Evolutionary conservation across 2,797 vertebrate genomes (phyloP), one percentile per base, ranked within the genome.

Genomic region (Fratercula arctica): DNA sequence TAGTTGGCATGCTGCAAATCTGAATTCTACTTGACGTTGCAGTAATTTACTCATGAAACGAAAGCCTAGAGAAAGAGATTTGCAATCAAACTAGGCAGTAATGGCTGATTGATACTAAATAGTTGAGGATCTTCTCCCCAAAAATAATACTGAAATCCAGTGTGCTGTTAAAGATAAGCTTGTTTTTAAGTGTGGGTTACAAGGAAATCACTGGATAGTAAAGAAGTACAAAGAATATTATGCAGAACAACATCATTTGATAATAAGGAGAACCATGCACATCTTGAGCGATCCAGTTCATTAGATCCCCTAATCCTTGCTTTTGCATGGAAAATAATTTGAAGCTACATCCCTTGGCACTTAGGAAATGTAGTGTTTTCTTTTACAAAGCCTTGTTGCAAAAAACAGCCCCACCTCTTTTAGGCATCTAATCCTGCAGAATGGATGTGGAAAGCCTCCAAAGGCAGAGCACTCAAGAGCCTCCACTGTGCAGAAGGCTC

Each of bases 291-390:
- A 87, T 61, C 41, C 77, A 68, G 37, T 77, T 94, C 88, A 90
- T 87, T 95, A 92, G 78, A 85, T 77, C 50, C 24, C 14, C 24
- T 90, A 89, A 94, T 94, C 77, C 84, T 89, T 68, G 37, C 6
- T 89, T 90, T 90, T 67, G 18, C 63, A 63, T 46, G n/a, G 70
- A 82, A 95, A 95, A 66, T 74, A 76, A 81, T 91, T 64, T 64
- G 51, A 90, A 95, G 7, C 9, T 78, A 28, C 56, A 77, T 87
- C 63, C 16, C 70, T 66, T 61, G 50, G 51, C 75, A 72, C 7
- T 3, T 23, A 72, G 51, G 12, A 85, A 85, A 79, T 29, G 12
- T 9, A 70, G 46, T 46, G 45, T 68, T 91, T 93, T 90, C 41
- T 64, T 77, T 77, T 35, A 41, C 33, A 54, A 85, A 83, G 28